Conservation (phyloP, 2,797 vertebrate genomes). For the Enteromius trimaculatus region DNA sequence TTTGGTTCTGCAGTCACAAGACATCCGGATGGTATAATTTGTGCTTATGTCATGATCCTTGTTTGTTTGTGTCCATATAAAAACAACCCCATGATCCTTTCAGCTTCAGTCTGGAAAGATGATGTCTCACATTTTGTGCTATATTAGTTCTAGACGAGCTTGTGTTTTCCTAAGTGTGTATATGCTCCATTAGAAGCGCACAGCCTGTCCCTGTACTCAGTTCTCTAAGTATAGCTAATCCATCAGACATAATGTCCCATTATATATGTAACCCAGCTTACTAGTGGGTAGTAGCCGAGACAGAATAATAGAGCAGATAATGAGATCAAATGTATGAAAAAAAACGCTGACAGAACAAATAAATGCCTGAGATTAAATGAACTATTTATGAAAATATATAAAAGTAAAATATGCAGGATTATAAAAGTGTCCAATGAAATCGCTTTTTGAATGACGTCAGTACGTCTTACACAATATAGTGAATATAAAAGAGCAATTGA, state of each 20-base stretch:
- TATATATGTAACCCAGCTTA: constrained; percentile 43
- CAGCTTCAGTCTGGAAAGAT: constrained; percentile 48
- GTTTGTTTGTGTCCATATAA: constrained; percentile 57
- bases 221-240: constrained; percentile 61
- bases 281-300: not conserved
- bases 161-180: not conserved
- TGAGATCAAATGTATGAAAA: not conserved
- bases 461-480: too few relatives aligned
- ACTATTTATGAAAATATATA: not conserved
- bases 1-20: constrained; percentile 41
- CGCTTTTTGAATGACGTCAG: too few relatives aligned
- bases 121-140: constrained; percentile 44
- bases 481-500: too few relatives aligned
- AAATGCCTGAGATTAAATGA: not conserved
- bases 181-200: constrained; percentile 15
- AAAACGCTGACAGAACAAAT: not conserved
- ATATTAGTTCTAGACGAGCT: constrained; percentile 15
- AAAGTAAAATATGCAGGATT: too few relatives aligned
- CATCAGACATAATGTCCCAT: constrained; percentile 66
- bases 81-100: constrained; percentile 46
- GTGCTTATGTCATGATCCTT: constrained; percentile 59
- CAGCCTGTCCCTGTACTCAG: constrained; percentile 36
- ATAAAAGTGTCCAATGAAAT: too few relatives aligned
- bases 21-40: constrained; percentile 47
- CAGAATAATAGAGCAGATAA: not conserved